These are phyloP conservation scores for Drosophila asahinai DNA, from an alignment of 1,140 invertebrate species.

Conservation along the genomic window DNA sequence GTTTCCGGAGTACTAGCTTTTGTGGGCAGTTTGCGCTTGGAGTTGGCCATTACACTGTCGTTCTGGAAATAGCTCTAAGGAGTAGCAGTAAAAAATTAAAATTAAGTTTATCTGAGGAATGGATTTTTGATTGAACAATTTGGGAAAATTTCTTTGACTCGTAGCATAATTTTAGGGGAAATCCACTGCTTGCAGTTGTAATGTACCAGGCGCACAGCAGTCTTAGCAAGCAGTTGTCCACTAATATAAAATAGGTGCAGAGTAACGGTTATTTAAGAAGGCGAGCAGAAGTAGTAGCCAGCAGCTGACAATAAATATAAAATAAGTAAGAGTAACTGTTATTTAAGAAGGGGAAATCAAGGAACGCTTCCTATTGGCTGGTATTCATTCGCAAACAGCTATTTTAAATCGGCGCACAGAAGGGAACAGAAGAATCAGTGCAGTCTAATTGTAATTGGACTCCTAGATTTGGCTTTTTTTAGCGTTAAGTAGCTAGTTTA, in stretches of 20 bases:
- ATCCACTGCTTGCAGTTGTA: not conserved
- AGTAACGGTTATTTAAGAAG: not conserved
- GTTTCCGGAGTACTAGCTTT: slow-evolving; percentile 19
- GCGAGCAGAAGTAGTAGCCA: no score
- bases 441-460: no score
- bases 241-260: no score
- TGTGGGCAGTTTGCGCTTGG: slow-evolving; percentile 57
- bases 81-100: not conserved
- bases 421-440: no score
- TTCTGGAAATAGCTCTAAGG: slow-evolving; percentile 1
- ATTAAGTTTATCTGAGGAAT: not conserved
- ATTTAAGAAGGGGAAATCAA: not conserved
- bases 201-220: not conserved
- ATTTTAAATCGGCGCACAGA: no score
- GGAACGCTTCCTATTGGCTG: not conserved
- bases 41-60: slow-evolving; percentile 55
- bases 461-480: no score
- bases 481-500: no score
- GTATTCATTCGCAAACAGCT: no score
- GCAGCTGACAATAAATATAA: no score
- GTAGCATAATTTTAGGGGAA: not conserved
- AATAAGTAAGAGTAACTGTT: not conserved
- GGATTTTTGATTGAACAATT: not conserved
- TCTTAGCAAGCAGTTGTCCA: not conserved
- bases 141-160: not conserved